Evolutionary conservation across 2,113 vertebrate species (phyloP), one percentile per base, ranked within the genome.

Genomic region (Progne subis): DNA sequence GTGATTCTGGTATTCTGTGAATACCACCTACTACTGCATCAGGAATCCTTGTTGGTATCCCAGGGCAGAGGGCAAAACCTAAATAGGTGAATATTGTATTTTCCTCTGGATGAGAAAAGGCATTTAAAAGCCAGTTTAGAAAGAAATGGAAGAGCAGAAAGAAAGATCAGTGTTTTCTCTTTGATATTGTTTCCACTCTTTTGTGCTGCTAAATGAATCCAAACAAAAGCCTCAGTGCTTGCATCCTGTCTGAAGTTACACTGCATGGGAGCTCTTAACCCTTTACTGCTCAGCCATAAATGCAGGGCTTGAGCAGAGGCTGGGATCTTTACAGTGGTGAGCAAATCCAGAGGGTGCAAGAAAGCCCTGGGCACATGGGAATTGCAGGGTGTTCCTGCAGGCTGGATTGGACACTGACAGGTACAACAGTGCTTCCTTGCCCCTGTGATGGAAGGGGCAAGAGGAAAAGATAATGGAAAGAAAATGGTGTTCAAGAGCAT

Each of bases 301-400:
- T 44, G 63, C 65, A 49, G 49, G 63, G 24, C 53, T 77, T 31
- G 59, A 55, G 31, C 46, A 69, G 70, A 75, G 63, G 15, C 15
- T 34, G 77, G 80, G 83, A 13, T 72, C 56, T 60, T 75, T 23
- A 7, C 65, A 39, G 8, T 21, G 44, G 18, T 2, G 25, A 37
- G 53, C 53, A 67, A 46, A 37, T 47, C 32, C 15, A 39, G 77
- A 76, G 72, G 29, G 8, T 86, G 50, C 44, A 2, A 2, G 61
- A 44, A 64, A 68, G 39, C n/a, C 0, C 0, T 8, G 34, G 57
- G 64, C 17, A 43, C 57, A 16, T 1, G 2, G 32, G 60, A 78
- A 24, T 14, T 59, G 29, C 47, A 39, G 2, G 4, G 7, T 46
- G 34, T 63, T 78, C 52, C 70, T 79, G 41, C 20, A 6, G 52